Conservation (phyloP, 2,113 vertebrate species). For the Cinclus mexicanus region DNA sequence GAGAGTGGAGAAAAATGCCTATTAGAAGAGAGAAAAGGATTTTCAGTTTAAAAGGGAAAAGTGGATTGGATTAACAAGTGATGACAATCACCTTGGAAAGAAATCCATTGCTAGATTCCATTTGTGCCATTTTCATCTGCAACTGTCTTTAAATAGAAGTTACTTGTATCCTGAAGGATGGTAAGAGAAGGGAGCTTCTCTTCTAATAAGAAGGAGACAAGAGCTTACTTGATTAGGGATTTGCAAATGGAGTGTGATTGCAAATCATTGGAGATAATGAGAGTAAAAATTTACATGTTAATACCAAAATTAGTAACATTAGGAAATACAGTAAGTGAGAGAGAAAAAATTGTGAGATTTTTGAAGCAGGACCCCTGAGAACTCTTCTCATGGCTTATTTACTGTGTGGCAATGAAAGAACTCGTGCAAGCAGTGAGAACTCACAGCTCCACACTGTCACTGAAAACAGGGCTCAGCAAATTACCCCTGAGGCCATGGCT, state of each 20-base stretch:
- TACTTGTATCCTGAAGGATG: neutral
- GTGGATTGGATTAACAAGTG: neutral
- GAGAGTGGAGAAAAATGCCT: neutral
- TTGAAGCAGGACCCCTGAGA: neutral
- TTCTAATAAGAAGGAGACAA: neutral
- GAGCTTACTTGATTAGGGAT: constrained; percentile 33
- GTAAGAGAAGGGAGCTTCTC: neutral
- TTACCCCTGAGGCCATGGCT: neutral
- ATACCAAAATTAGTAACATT: constrained; percentile 21
- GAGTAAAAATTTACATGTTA: constrained; percentile 22
- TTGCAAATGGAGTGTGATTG: constrained; percentile 34
- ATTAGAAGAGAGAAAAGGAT: neutral
- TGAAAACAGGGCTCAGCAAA: neutral
- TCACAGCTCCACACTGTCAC: rapidly evolving
- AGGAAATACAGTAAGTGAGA: neutral
- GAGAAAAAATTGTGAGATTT: neutral
- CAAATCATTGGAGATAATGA: constrained; percentile 18
- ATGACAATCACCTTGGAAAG: neutral
- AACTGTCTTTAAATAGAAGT: neutral
- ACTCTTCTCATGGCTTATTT: neutral
- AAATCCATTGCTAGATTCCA: neutral
- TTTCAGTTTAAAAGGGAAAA: neutral
- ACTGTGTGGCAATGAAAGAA: neutral
- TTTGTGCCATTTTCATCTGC: neutral
- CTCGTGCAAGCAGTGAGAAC: neutral